These are phyloP conservation scores for Hydrotaea cyrtoneurina DNA, from an alignment of 2,888 invertebrate genomes.

Conservation along the genomic window DNA sequence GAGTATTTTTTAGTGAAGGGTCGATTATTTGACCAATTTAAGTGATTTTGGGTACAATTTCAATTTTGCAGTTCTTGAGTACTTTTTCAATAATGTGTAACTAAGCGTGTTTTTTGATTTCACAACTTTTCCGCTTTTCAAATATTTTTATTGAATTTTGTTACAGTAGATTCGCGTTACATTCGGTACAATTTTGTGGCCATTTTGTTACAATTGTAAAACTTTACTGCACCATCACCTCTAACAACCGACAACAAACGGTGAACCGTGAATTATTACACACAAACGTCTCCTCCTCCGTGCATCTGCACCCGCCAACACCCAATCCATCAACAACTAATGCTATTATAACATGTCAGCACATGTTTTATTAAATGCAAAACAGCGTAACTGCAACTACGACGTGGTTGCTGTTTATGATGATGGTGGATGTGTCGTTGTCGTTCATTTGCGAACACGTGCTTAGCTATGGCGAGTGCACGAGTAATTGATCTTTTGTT, in stretches of 20 bases:
- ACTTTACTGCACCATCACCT: too few relatives aligned
- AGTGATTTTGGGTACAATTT: too few relatives aligned
- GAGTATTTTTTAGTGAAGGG: too few relatives aligned
- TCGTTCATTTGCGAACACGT: constrained; percentile 17
- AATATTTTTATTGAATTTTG: too few relatives aligned
- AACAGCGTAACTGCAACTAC: neutral
- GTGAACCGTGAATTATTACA: neutral
- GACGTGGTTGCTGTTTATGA: neutral
- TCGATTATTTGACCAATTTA: too few relatives aligned
- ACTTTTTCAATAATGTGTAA: too few relatives aligned
- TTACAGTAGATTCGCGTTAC: too few relatives aligned
- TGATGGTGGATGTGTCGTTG: neutral
- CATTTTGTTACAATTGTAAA: too few relatives aligned
- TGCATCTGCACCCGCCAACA: neutral
- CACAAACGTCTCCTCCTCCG: neutral
- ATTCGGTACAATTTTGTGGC: too few relatives aligned
- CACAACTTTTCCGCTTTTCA: too few relatives aligned
- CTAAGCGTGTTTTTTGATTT: too few relatives aligned
- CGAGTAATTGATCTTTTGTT: constrained; percentile 36
- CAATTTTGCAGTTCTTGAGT: too few relatives aligned
- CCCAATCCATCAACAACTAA: neutral
- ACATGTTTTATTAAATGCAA: neutral
- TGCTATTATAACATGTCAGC: constrained; percentile 27
- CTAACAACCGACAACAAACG: neutral
- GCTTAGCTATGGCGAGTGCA: neutral